Evolutionary conservation across 1,140 invertebrate species (phyloP).

Genomic region (Habropoda laboriosa): DNA sequence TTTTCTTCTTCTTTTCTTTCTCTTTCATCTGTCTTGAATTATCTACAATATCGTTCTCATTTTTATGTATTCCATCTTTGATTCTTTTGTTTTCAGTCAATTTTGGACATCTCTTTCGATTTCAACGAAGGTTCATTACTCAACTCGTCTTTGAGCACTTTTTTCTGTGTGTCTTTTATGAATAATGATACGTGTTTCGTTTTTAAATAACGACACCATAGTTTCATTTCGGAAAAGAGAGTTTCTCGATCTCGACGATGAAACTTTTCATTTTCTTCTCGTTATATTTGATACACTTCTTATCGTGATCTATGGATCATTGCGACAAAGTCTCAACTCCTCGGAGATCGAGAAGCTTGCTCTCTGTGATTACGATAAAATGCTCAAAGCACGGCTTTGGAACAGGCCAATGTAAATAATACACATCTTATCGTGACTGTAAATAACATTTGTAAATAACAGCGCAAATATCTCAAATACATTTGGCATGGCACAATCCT

Average conservation of each 20-base stretch:
- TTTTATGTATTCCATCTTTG: not conserved
- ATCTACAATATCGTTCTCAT: not conserved
- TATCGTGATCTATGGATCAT: no score
- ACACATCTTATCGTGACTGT: slow-evolving; percentile 37
- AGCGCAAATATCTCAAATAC: slow-evolving; percentile 8
- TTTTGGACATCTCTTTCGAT: not conserved
- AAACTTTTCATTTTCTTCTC: not conserved
- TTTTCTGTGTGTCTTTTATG: not conserved
- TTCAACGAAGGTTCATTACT: slow-evolving; percentile 18
- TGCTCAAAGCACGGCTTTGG: slow-evolving; percentile 32
- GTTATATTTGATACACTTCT: not conserved
- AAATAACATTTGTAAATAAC: slow-evolving; percentile 49
- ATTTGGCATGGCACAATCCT: slow-evolving; percentile 31
- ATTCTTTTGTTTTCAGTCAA: not conserved
- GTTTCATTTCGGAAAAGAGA: slow-evolving; percentile 16
- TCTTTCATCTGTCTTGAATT: not conserved
- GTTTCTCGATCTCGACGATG: slow-evolving; percentile 16
- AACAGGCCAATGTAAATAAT: slow-evolving; percentile 45
- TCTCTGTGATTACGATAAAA: not conserved
- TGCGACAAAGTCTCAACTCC: no score
- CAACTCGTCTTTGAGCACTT: not conserved
- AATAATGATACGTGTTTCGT: slow-evolving; percentile 9
- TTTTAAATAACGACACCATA: no score
- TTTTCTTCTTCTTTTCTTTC: no score
- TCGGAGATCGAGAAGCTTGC: slow-evolving; percentile 19